phyloP scores from a whole-genome alignment of 2,113 vertebrate species.

The Hippocampus comes region DNA sequence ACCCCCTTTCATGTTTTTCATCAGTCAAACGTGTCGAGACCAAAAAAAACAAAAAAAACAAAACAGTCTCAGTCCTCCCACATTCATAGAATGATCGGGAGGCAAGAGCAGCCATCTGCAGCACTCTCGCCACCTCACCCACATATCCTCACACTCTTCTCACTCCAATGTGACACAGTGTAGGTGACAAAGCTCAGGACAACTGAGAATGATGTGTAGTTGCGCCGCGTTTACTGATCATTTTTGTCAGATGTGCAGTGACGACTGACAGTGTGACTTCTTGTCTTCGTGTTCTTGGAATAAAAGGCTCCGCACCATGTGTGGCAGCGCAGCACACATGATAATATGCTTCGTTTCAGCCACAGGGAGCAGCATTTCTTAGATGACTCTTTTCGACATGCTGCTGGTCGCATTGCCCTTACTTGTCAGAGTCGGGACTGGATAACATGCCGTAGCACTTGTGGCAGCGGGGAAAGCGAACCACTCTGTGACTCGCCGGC shows the following conservation, averaged over 20 bases:
- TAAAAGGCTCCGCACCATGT: conserved; percentile 1
- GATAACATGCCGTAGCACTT: conserved; percentile 9
- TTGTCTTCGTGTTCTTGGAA: conserved; percentile 7
- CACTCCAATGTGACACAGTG: conserved; percentile 13
- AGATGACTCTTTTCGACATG: conserved; percentile 37
- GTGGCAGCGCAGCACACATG: conserved; percentile 11
- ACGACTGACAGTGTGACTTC: background rate
- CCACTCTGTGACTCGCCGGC: conserved; percentile 34
- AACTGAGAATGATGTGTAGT: conserved; percentile 6
- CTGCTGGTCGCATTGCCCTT: conserved; percentile 36
- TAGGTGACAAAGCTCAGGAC: conserved; percentile 19
- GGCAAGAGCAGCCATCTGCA: background rate
- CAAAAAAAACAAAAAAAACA: background rate
- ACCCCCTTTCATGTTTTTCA: conserved; percentile 29
- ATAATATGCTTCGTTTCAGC: conserved; percentile 22
- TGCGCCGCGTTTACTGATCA: conserved; percentile 13
- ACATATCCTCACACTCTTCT: conserved; percentile 3
- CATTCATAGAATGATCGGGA: conserved; percentile 12
- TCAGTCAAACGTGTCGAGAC: background rate
- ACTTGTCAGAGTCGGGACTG: conserved; percentile 33
- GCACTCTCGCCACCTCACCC: background rate
- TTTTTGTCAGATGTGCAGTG: conserved; percentile 6
- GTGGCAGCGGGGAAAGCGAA: conserved; percentile 35
- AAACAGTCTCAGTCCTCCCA: background rate
- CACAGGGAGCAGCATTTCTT: conserved; percentile 7